Evolutionary conservation across 2,113 vertebrate species (phyloP), one percentile per base, ranked within the genome.

Genomic region (Megaleporinus macrocephalus): DNA sequence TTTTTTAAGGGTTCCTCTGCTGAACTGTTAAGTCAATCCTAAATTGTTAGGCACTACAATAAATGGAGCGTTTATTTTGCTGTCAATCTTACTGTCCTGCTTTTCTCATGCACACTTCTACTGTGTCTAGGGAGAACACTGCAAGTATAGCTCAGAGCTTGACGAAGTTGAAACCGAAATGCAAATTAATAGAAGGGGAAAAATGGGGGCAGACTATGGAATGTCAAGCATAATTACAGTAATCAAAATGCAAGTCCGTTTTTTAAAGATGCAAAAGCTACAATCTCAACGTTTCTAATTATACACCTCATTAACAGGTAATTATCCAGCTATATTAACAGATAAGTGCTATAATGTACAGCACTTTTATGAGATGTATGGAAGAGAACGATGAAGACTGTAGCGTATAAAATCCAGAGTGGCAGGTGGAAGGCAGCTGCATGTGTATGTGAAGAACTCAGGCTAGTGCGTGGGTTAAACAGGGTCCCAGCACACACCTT

Each of bases 221-320:
- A 61, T 20, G 14, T 14, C n/a, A 72, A 62, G 16, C 26, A 22
- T 51, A 62, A 72, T 71, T 44, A 79, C 77, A 53, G 24, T 29
- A 61, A 61, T 1, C 22, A 0, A n/a, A 7, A 15, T 30, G 61
- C 66, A 41, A 70, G 41, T 27, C 16, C 22, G 14, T 66, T 30
- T n/a, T 26, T 62, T 62, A 62, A 18, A 47, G 68, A 62, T 9
- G 36, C 26, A 49, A 6, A 72, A 72, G 59, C 44, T 72, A 47
- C 53, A 72, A 30, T 44, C 33, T 44, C 24, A 44, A 44, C 66
- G 3, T 70, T 41, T 44, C 20, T 24, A 70, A 70, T 70, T 44
- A 70, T 44, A 70, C 66, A 68, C 24, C 36, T 70, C 66, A 70
- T 70, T 70, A 70, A 70, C 65, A 36, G n/a, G 66, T 70, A 44